Percentiles rank a stretch among this genome's conserved stretches.
These are phyloP conservation scores for Himantopus leucocephalus DNA, from an alignment of 2,113 vertebrate species.

Conservation along the genomic window DNA sequence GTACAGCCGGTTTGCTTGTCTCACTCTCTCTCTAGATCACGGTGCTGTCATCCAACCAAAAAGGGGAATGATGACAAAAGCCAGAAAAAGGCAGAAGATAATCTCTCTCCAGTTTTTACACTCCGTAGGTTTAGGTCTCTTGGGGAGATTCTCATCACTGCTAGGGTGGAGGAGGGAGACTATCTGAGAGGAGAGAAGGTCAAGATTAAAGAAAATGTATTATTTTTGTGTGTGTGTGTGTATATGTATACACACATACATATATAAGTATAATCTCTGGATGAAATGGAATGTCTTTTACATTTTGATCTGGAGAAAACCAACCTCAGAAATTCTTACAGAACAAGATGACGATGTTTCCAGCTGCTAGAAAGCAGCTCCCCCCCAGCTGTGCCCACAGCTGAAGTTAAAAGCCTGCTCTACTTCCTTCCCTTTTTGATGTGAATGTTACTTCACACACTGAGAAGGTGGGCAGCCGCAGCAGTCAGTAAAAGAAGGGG, in stretches of 20 bases:
- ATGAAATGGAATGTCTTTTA: not conserved
- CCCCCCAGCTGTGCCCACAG: not conserved
- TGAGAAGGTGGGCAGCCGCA: not conserved
- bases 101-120: conserved; percentile 40
- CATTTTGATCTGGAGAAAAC: conserved; percentile 10
- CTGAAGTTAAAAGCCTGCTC: conserved; percentile 46
- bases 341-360: conserved; percentile 11
- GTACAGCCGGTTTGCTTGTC: conserved; percentile 37
- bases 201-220: conserved; percentile 7
- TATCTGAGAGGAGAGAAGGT: not conserved
- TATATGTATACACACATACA: not conserved
- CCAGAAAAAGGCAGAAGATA: conserved; percentile 20
- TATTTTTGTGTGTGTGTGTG: not conserved
- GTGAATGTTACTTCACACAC: conserved; percentile 29
- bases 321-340: not conserved
- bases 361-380: not conserved
- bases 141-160: not conserved
- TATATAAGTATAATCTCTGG: not conserved
- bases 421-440: conserved; percentile 35
- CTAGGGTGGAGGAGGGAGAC: not conserved
- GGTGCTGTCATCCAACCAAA: conserved; percentile 42
- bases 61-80: conserved; percentile 44
- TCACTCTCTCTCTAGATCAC: conserved; percentile 52
- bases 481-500: conserved; percentile 1
- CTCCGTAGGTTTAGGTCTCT: conserved; percentile 7